Evolutionary conservation across 1,140 invertebrate genomes (phyloP), one percentile per base, ranked within the genome.

Genomic region (Adoxophyes honmai): DNA sequence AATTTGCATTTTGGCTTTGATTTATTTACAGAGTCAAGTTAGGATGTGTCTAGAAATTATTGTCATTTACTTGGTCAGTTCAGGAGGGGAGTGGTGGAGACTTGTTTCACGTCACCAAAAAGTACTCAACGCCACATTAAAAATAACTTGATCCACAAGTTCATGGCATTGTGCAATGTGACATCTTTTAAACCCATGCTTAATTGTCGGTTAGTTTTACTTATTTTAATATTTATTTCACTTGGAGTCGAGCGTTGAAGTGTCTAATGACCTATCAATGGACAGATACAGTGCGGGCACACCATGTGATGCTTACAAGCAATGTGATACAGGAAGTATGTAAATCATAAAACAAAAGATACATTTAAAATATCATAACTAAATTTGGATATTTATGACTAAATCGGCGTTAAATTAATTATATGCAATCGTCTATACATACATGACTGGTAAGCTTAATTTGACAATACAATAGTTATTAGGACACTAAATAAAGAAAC

Each of bases 361-460:
- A 69, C 60, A 68, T 72, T 64, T 62, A 75, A 72, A 73, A 76
- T 75, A 78, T 70, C 73, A 83, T 84, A 80, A 84, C 82, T 88
- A 88, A 88, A 86, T 88, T 88, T 88, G 85, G 85, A 84, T 88
- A 81, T 81, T 88, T 86, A 86, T 88, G 85, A 88, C 85, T 88
- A 86, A 80, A 82, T 83, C 77, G 70, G 75, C 68, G 70, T 84
- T 83, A 81, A 86, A 83, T 83, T 85, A 87, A 84, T 78, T 85
- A 80, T 78, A 86, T 81, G 73, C 75, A 83, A 78, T 83, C 77
- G 65, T 80, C 79, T 88, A 86, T 82, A 86, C 79, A 86, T 76
- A 83, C 65, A 80, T 87, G 85, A 88, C 82, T 88, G 82, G 78
- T 85, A 83, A 83, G 80, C 78, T 82, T 83, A 86, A 73, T 73